Evolutionary conservation across 2,888 invertebrate species (phyloP).

Genomic region (Andrena chrysosceles): DNA sequence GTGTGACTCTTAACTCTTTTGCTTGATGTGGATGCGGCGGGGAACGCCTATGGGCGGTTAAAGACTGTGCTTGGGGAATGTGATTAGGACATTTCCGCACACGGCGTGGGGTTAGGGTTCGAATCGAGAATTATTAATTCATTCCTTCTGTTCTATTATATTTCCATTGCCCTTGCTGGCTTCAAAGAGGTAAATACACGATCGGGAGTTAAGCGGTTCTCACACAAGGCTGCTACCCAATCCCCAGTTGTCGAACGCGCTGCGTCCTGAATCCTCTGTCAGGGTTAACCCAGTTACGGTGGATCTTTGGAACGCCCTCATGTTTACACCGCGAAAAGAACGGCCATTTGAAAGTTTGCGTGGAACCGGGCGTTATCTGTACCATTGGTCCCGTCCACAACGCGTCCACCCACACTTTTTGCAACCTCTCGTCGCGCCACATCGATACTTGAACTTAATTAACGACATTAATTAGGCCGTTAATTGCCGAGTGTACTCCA

Average conservation of each 20-base stretch:
- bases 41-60: too few species aligned
- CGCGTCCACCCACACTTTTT: not conserved
- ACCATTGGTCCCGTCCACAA: not conserved
- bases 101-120: too few species aligned
- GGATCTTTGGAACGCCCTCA: conserved; percentile 63
- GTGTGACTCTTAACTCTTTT: too few species aligned
- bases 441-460: conserved; percentile 44
- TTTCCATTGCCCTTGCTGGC: conserved; percentile 22
- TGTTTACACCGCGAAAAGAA: conserved; percentile 66
- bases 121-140: too few species aligned
- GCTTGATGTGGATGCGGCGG: too few species aligned
- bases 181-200: conserved; percentile 24
- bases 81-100: too few species aligned
- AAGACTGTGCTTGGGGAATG: too few species aligned
- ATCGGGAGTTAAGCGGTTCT: not conserved
- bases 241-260: conserved; percentile 27
- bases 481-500: conserved; percentile 29
- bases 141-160: not conserved
- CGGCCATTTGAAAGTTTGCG: conserved; percentile 38
- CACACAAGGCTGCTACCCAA: not conserved
- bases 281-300: conserved; percentile 67
- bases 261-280: conserved; percentile 53
- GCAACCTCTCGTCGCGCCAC: not conserved
- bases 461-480: conserved; percentile 47
- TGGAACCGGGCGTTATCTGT: not conserved